Evolutionary conservation across 2,113 vertebrate genomes (phyloP).

Genomic region (Columbina picui): DNA sequence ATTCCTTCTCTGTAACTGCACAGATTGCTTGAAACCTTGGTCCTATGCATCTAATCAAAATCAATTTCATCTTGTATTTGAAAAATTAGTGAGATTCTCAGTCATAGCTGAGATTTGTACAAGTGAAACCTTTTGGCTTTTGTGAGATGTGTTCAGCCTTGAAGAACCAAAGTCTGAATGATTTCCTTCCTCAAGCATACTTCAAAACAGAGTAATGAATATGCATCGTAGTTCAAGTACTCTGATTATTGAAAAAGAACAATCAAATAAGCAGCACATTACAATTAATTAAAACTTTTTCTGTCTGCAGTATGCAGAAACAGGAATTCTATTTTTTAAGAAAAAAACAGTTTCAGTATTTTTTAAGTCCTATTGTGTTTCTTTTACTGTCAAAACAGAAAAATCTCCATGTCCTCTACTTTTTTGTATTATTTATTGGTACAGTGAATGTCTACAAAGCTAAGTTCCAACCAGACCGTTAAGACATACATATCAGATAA

Average conservation of each 20-base stretch:
- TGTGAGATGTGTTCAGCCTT: neutral
- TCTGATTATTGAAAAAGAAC: neutral
- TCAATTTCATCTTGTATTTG: neutral
- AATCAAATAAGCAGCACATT: neutral
- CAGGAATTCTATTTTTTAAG: neutral
- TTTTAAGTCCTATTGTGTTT: neutral
- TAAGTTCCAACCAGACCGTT: neutral
- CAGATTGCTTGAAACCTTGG: neutral
- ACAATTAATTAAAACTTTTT: neutral
- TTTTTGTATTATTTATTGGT: neutral
- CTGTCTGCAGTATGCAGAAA: rapidly evolving
- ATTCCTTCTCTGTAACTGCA: neutral
- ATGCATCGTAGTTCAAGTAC: neutral
- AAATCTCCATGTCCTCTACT: neutral
- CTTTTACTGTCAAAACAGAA: neutral
- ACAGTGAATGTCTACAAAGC: neutral
- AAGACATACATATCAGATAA: neutral
- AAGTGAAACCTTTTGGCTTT: conserved; percentile 7
- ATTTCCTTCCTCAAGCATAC: neutral
- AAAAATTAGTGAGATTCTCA: neutral
- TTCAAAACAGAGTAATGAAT: neutral
- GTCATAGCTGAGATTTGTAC: neutral
- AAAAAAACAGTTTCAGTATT: neutral
- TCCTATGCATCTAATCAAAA: neutral
- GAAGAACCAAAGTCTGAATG: neutral